Evolutionary conservation across 2,113 vertebrate species (phyloP).

Genomic region (Xiphophorus hellerii): DNA sequence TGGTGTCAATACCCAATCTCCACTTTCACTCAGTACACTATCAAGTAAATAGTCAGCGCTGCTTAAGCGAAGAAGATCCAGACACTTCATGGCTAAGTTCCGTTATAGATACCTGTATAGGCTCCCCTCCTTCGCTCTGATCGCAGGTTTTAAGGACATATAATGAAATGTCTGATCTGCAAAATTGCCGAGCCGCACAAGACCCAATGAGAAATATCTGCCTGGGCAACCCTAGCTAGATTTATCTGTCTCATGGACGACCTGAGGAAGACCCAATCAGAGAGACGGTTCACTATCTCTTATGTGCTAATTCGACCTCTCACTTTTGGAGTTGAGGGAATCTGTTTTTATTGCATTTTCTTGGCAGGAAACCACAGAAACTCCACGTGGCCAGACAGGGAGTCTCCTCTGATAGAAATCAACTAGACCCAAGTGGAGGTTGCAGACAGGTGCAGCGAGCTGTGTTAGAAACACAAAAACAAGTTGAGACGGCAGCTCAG

Average conservation of each 20-base stretch:
- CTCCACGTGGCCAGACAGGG: slow-evolving; percentile 5
- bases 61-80: slow-evolving; percentile 51
- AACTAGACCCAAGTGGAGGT: slow-evolving; percentile 1
- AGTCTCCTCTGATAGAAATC: neutral
- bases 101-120: too few species aligned
- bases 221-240: slow-evolving; percentile 46
- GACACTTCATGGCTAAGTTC: slow-evolving; percentile 17
- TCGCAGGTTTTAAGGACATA: slow-evolving; percentile 40
- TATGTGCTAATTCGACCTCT: slow-evolving; percentile 29
- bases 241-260: slow-evolving; percentile 45
- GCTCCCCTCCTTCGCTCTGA: neutral
- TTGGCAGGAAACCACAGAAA: neutral
- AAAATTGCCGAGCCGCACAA: slow-evolving; percentile 6
- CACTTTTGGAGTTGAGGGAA: neutral
- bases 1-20: neutral
- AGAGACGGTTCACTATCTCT: slow-evolving; percentile 31
- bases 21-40: neutral
- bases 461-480: slow-evolving; percentile 10
- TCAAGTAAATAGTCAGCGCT: slow-evolving; percentile 18
- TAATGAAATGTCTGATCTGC: slow-evolving; percentile 44
- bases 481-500: neutral
- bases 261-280: slow-evolving; percentile 47
- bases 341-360: slow-evolving; percentile 6
- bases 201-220: slow-evolving; percentile 23
- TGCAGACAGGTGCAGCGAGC: slow-evolving; percentile 33